phyloP scores from a whole-genome alignment of 2,888 invertebrate genomes.

The Eilema sororculum region DNA sequence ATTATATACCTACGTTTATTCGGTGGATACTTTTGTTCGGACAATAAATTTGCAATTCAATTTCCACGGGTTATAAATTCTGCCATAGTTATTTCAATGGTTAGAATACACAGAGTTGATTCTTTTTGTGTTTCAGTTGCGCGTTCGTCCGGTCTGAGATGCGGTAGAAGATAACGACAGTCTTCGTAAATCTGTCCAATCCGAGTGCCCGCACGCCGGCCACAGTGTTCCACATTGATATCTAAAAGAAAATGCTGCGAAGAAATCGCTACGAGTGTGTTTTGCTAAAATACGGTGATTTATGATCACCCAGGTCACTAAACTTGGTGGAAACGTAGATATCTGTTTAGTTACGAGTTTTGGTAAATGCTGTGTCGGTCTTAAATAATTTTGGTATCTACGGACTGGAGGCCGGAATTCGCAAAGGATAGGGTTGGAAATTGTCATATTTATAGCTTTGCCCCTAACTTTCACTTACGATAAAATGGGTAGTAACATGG shows the following conservation, averaged over 20 bases:
- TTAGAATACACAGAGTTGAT: slow-evolving; percentile 36
- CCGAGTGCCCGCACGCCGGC: slow-evolving; percentile 46
- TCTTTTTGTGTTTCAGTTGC: slow-evolving; percentile 53
- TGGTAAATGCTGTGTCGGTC: slow-evolving; percentile 21
- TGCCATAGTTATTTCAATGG: slow-evolving; percentile 37
- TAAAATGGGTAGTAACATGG: slow-evolving; percentile 40
- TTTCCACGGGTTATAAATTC: not conserved
- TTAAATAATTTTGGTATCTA: slow-evolving; percentile 24
- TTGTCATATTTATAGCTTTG: slow-evolving; percentile 48
- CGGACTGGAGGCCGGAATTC: slow-evolving; percentile 36
- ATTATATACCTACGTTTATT: not conserved
- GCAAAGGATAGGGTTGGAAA: slow-evolving; percentile 46
- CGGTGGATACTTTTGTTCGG: not conserved
- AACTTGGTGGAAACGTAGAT: slow-evolving; percentile 22
- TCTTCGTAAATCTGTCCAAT: slow-evolving; percentile 76
- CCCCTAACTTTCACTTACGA: slow-evolving; percentile 45
- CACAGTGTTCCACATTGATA: slow-evolving; percentile 54
- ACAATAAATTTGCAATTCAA: not conserved
- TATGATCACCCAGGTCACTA: slow-evolving; percentile 46
- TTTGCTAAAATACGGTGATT: slow-evolving; percentile 67
- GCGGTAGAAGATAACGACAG: slow-evolving; percentile 61
- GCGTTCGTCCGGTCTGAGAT: slow-evolving; percentile 57
- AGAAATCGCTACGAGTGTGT: slow-evolving; percentile 55
- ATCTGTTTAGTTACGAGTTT: slow-evolving; percentile 23
- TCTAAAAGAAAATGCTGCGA: slow-evolving; percentile 49